These are phyloP conservation scores for Chaunax sp. DNA, from an alignment of 2,797 vertebrate genomes.

Conservation along the genomic window DNA sequence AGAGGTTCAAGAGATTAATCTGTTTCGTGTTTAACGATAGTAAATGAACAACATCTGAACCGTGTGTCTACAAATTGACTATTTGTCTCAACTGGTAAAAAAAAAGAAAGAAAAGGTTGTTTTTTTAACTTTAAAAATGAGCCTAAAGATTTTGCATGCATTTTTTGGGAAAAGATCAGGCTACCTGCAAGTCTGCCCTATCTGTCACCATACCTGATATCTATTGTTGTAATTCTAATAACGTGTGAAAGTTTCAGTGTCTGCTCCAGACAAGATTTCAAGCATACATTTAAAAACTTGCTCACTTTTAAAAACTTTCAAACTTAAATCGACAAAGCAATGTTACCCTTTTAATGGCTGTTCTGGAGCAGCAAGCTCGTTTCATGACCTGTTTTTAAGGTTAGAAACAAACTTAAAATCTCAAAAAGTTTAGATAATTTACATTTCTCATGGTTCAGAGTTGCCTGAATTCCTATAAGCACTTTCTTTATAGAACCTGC, in stretches of 20 bases:
- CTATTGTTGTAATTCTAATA: too few species aligned
- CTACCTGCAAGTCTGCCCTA: too few species aligned
- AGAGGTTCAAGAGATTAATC: conserved; percentile 1
- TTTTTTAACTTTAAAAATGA: too few species aligned
- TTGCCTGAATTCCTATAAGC: not conserved
- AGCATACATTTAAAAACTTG: not conserved
- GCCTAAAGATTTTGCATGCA: too few species aligned
- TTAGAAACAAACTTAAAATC: not conserved
- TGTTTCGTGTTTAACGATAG: not conserved
- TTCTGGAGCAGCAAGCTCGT: too few species aligned
- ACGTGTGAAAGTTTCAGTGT: too few species aligned
- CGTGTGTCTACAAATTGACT: not conserved
- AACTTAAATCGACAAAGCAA: too few species aligned
- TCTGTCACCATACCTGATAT: too few species aligned
- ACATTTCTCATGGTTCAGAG: not conserved
- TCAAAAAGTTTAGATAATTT: not conserved
- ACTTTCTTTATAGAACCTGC: not conserved
- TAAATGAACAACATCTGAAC: not conserved
- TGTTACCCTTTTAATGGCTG: not conserved
- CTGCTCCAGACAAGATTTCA: not conserved
- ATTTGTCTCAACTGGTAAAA: not conserved
- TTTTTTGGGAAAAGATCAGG: too few species aligned
- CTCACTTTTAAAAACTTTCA: too few species aligned
- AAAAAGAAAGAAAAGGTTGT: too few species aligned
- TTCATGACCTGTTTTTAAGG: not conserved